Percentiles rank a stretch among this genome's conserved stretches.
Conservation (phyloP, 2,888 invertebrate genomes). For the Rhorus exstirpatorius region DNA sequence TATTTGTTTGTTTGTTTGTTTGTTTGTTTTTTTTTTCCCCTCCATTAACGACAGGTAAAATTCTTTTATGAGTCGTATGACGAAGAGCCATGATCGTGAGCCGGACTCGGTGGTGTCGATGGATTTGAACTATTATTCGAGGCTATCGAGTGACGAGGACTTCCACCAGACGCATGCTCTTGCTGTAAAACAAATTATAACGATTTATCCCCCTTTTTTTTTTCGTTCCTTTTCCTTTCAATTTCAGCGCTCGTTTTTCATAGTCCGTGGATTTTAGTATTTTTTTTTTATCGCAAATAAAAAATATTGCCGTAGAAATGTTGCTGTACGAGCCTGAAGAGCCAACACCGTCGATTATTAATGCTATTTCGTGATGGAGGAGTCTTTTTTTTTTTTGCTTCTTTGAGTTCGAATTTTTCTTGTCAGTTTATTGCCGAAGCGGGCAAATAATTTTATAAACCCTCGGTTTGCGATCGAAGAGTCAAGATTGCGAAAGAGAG, state of each 20-base stretch:
- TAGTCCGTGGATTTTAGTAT: neutral
- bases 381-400: too few relatives aligned
- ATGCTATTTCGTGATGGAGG: too few relatives aligned
- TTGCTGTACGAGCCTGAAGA: too few relatives aligned
- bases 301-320: too few relatives aligned
- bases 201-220: neutral
- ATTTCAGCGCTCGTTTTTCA: neutral
- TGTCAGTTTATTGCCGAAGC: too few relatives aligned
- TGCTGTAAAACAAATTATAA: constrained; percentile 71
- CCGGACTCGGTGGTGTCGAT: constrained; percentile 91
- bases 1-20: neutral
- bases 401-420: too few relatives aligned
- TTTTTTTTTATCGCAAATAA: too few relatives aligned
- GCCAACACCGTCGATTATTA: too few relatives aligned
- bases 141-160: constrained; percentile 91
- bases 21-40: neutral
- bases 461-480: too few relatives aligned
- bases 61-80: constrained; percentile 89
- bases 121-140: constrained; percentile 92
- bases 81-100: constrained; percentile 89
- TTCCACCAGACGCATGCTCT: constrained; percentile 87
- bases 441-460: too few relatives aligned
- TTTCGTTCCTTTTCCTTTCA: neutral
- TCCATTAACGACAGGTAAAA: neutral
- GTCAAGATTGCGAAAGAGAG: neutral